A percentile compares a stretch with the other conserved stretches of the same genome.
These are phyloP conservation scores for Corythoichthys intestinalis DNA, from an alignment of 2,113 vertebrate genomes.

Conservation along the genomic window DNA sequence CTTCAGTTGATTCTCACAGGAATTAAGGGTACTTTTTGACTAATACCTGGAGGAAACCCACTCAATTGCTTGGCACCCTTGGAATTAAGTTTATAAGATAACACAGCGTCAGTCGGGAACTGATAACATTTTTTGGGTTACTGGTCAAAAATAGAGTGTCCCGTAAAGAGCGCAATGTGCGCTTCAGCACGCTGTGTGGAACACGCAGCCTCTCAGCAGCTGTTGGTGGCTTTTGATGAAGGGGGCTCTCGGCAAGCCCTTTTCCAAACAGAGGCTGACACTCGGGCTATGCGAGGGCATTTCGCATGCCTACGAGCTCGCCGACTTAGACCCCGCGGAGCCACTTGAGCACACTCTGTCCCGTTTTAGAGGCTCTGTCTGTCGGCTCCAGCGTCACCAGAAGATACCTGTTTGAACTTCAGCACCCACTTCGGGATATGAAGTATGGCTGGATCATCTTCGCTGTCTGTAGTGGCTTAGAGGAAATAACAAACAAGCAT, in stretches of 20 bases:
- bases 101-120: not conserved
- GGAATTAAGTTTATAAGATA: not conserved
- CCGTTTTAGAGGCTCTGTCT: slow-evolving; percentile 36
- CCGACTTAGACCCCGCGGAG: slow-evolving; percentile 52
- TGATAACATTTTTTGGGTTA: not conserved
- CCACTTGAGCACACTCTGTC: slow-evolving; percentile 41
- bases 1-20: not conserved
- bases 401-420: slow-evolving; percentile 28
- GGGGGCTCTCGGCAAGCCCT: slow-evolving; percentile 53
- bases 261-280: slow-evolving; percentile 60
- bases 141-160: not conserved
- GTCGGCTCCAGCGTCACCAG: slow-evolving; percentile 25
- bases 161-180: slow-evolving; percentile 17
- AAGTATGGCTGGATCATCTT: slow-evolving; percentile 14
- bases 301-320: slow-evolving; percentile 53
- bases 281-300: slow-evolving; percentile 51
- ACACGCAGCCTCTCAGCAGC: slow-evolving; percentile 47
- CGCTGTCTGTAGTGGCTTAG: not conserved
- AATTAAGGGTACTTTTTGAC: not conserved
- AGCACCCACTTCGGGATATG: slow-evolving; percentile 5
- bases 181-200: slow-evolving; percentile 31
- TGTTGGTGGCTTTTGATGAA: slow-evolving; percentile 59
- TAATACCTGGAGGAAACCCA: not conserved
- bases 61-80: not conserved
- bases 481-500: not conserved